phyloP scores from a whole-genome alignment of 2,797 vertebrate species.

The Prionace glauca region DNA sequence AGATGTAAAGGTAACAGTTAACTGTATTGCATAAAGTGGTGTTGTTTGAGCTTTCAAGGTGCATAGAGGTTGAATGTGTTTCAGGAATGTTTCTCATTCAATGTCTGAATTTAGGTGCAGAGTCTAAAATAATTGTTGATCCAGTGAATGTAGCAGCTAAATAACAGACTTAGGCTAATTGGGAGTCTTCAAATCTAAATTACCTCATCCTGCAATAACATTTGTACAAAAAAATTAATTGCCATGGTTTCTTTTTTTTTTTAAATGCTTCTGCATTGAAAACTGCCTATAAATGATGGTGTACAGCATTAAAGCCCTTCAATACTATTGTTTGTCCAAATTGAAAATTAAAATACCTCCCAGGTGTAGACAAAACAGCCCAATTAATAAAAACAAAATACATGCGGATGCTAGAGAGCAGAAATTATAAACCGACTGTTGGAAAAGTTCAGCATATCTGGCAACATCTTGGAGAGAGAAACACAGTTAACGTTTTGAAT shows the following conservation, averaged over 20 bases:
- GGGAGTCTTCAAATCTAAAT: background rate
- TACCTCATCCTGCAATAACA: background rate
- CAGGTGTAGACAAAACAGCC: background rate
- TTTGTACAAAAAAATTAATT: background rate
- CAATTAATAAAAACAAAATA: too few species aligned
- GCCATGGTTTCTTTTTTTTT: background rate
- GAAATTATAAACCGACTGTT: too few species aligned
- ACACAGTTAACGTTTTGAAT: too few species aligned
- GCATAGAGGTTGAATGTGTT: background rate
- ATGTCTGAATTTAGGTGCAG: background rate
- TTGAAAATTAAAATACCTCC: background rate
- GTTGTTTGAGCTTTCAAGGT: background rate
- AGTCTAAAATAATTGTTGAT: background rate
- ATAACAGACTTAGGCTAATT: background rate
- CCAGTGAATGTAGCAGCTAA: background rate
- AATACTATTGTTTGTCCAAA: background rate
- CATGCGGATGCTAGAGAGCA: too few species aligned
- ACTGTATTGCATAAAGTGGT: background rate
- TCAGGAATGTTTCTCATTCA: background rate
- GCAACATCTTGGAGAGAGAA: too few species aligned
- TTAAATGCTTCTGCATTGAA: background rate
- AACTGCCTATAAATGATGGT: background rate
- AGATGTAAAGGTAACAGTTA: slow-evolving; percentile 74
- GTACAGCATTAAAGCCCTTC: background rate
- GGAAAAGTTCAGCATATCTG: too few species aligned